Evolutionary conservation across 2,113 vertebrate species (phyloP).

Genomic region (Ceyx margarethae): DNA sequence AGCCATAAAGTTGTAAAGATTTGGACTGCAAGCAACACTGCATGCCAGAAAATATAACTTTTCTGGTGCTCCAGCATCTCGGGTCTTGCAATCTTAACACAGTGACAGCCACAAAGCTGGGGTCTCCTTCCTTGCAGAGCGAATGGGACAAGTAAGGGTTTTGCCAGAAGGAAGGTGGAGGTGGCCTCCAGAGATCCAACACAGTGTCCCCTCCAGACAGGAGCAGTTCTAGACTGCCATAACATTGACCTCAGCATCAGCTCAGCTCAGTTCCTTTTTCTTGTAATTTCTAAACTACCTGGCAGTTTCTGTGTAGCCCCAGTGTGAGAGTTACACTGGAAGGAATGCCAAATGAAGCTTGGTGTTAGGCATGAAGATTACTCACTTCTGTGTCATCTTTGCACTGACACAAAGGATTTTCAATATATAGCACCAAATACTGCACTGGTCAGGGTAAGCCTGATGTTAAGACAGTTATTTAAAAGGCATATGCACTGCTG

Average conservation of each 20-base stretch:
- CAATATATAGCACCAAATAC: neutral
- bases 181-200: neutral
- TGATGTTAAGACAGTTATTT: neutral
- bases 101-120: neutral
- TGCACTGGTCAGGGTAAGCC: neutral
- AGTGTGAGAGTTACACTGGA: neutral
- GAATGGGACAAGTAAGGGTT: neutral
- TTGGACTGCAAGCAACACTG: neutral
- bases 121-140: neutral
- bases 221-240: accelerated
- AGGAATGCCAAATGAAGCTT: neutral
- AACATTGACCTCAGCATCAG: neutral
- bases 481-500: neutral
- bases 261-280: neutral
- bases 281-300: neutral
- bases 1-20: neutral
- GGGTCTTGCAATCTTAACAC: neutral
- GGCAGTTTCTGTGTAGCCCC: neutral
- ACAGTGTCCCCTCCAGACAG: neutral
- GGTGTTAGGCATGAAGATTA: neutral
- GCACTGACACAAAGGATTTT: neutral
- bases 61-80: neutral
- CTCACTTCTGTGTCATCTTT: neutral
- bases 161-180: neutral
- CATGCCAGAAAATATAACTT: neutral